Evolutionary conservation across 30 jellyfish, hydroid and myxozoan genomes (phyloP).

Genomic region (Nemopilema nomurai): DNA sequence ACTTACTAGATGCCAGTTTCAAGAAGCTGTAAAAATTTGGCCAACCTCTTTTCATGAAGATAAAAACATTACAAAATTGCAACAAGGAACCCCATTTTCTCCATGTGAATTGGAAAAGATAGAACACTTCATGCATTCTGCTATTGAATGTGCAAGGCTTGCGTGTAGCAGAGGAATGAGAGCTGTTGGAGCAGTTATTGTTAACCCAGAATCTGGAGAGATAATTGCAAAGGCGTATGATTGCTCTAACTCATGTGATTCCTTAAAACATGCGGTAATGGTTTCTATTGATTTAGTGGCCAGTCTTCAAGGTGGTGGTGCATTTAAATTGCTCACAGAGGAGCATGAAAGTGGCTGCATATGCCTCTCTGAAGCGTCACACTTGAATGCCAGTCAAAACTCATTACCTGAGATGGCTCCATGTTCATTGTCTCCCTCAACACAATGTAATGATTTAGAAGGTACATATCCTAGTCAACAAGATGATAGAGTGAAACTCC

Average conservation of each 20-base stretch:
- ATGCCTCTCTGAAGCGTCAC: background rate
- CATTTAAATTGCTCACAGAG: conserved; percentile 19
- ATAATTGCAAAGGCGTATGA: conserved; percentile 79
- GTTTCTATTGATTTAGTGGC: conserved; percentile 88
- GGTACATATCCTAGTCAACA: background rate
- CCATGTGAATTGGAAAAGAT: background rate
- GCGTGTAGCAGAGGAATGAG: conserved; percentile 20
- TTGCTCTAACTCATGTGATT: conserved; percentile 57
- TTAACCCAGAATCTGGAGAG: conserved; percentile 56
- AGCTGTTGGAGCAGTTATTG: conserved; percentile 63
- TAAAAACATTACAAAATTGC: conserved; percentile 41
- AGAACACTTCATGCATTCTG: conserved; percentile 20
- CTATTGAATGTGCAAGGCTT: conserved; percentile 28
- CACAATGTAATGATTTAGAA: background rate
- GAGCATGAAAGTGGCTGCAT: background rate
- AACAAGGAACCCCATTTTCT: conserved; percentile 24
- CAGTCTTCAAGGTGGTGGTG: conserved; percentile 85
- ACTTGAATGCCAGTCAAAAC: background rate
- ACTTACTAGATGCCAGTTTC: conserved; percentile 75
- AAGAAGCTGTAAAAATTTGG: conserved; percentile 62
- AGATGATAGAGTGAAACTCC: background rate
- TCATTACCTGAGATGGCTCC: too few relatives aligned
- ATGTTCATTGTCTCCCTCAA: background rate
- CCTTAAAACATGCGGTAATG: conserved; percentile 76
- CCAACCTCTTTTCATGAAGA: conserved; percentile 89